Percentiles rank a stretch among this genome's conserved stretches.
These are phyloP conservation scores for Arrhamphus sclerolepis DNA, from an alignment of 2,797 vertebrate genomes.

Conservation along the genomic window DNA sequence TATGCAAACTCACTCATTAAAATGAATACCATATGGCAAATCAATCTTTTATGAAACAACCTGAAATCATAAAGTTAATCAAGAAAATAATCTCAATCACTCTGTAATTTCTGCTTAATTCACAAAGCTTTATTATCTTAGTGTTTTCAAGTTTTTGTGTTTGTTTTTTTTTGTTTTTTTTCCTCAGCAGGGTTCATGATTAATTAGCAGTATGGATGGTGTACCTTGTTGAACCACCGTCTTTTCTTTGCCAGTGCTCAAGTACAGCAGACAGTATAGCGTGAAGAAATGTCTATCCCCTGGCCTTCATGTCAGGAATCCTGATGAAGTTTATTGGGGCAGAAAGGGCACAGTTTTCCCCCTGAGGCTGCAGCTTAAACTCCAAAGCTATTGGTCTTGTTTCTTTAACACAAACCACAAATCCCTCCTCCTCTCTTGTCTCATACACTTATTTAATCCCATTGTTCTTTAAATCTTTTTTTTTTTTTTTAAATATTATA, in stretches of 20 bases:
- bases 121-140: slow-evolving; percentile 16
- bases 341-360: slow-evolving; percentile 88
- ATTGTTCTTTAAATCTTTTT: slow-evolving; percentile 30
- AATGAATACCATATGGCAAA: background rate
- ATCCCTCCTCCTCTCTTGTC: slow-evolving; percentile 30
- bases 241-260: slow-evolving; percentile 73
- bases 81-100: background rate
- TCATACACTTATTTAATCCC: slow-evolving; percentile 30
- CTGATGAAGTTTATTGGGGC: slow-evolving; percentile 93
- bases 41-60: background rate
- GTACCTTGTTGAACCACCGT: slow-evolving; percentile 50
- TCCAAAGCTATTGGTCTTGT: slow-evolving; percentile 68
- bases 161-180: background rate
- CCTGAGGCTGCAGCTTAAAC: slow-evolving; percentile 73
- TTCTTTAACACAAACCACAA: slow-evolving; percentile 51
- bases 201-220: slow-evolving; percentile 21
- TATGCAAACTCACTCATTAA: too few relatives aligned
- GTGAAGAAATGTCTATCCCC: slow-evolving; percentile 90
- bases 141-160: background rate
- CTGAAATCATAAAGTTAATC: background rate
- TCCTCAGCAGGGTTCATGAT: slow-evolving; percentile 18
- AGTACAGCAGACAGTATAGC: slow-evolving; percentile 87
- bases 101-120: slow-evolving; percentile 2
- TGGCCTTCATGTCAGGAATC: slow-evolving; percentile 81
- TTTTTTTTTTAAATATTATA: too few relatives aligned